Evolutionary conservation across 2,888 invertebrate species (phyloP).

Genomic region (Drosophila yooni): DNA sequence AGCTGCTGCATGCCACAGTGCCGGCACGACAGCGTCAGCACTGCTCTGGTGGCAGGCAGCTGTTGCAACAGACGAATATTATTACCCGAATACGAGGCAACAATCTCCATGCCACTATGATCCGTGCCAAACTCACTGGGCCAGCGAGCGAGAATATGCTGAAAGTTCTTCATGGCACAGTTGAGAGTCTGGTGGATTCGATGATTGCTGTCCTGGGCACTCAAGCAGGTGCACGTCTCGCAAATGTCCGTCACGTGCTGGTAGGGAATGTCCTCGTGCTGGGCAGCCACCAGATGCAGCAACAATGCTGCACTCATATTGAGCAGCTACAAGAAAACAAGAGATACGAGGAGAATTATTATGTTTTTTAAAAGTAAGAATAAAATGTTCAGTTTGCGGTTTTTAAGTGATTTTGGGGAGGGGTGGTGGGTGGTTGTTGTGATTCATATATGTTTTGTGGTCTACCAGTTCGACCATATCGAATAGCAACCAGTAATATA

Average conservation of each 20-base stretch:
- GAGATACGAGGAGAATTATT: no score
- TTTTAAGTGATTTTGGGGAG: background rate
- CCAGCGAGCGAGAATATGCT: slow-evolving; percentile 84
- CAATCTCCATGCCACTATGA: slow-evolving; percentile 76
- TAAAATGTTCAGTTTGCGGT: background rate
- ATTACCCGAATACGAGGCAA: slow-evolving; percentile 83
- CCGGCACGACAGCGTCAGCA: slow-evolving; percentile 82
- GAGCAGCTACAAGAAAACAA: slow-evolving; percentile 59
- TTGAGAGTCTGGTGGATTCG: slow-evolving; percentile 75
- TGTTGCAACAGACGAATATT: slow-evolving; percentile 81
- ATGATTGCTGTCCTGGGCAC: slow-evolving; percentile 65
- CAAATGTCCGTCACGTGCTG: slow-evolving; percentile 82
- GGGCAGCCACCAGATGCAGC: slow-evolving; percentile 44
- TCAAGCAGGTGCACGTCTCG: slow-evolving; percentile 79
- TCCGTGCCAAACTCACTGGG: slow-evolving; percentile 81
- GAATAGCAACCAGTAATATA: background rate
- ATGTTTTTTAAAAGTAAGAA: background rate
- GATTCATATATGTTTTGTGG: background rate
- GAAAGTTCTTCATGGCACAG: slow-evolving; percentile 80
- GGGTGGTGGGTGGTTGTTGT: background rate
- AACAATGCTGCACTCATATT: slow-evolving; percentile 18
- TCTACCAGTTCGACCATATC: background rate
- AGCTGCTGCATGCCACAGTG: slow-evolving; percentile 82
- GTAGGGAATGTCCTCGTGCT: slow-evolving; percentile 83
- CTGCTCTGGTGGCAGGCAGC: slow-evolving; percentile 83